Percentiles rank a stretch among this genome's conserved stretches.
These are phyloP conservation scores for Sander vitreus DNA, from an alignment of 2,113 vertebrate species.

Conservation along the genomic window DNA sequence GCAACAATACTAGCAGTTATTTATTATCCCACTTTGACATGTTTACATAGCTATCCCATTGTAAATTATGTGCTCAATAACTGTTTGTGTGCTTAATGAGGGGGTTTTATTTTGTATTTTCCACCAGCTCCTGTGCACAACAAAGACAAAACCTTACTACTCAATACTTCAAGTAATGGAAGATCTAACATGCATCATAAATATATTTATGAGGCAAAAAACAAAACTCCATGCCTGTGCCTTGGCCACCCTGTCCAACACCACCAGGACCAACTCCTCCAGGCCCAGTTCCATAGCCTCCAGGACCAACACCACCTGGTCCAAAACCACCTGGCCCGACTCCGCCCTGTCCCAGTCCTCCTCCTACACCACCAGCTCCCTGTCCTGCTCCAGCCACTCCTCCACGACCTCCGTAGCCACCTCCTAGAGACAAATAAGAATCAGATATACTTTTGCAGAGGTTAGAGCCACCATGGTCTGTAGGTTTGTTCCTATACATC, in stretches of 20 bases:
- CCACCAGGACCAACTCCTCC: conserved; percentile 60
- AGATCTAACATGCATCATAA: neutral
- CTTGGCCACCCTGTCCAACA: conserved; percentile 46
- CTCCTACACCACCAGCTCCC: conserved; percentile 42
- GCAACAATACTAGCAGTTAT: neutral
- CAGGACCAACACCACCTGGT: conserved; percentile 49
- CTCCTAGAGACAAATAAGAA: conserved; percentile 30
- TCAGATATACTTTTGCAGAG: neutral
- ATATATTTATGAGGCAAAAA: neutral
- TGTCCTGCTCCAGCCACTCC: conserved; percentile 43
- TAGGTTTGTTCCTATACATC: neutral
- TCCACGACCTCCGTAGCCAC: conserved; percentile 50
- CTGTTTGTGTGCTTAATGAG: neutral
- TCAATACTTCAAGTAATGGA: neutral
- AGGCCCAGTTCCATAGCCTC: conserved; percentile 53
- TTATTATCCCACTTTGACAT: neutral
- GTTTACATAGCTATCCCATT: neutral
- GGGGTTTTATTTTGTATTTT: neutral
- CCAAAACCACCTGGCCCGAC: conserved; percentile 57
- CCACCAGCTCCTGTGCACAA: neutral
- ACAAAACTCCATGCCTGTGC: conserved; percentile 32
- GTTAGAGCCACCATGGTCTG: neutral
- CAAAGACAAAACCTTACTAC: neutral
- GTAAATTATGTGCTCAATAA: too few species aligned
- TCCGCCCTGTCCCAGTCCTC: conserved; percentile 41